Conservation (phyloP, 2,888 invertebrate species). For the Watsonalla cultraria region DNA sequence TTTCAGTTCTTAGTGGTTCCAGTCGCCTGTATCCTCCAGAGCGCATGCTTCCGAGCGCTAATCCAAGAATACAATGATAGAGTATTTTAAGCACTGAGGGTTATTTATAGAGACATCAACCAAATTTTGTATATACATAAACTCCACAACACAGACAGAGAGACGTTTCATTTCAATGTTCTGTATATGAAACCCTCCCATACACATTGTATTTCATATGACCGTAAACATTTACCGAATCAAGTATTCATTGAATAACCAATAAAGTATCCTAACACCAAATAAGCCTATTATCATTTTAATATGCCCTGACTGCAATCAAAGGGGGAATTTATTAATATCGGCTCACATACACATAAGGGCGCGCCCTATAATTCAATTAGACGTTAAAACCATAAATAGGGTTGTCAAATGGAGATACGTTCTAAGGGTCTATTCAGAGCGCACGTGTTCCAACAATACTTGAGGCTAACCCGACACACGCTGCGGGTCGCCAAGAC, state of each 20-base stretch:
- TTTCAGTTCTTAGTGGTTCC: no score
- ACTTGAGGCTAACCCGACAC: slow-evolving; percentile 46
- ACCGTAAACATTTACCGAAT: neutral
- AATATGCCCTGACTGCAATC: neutral
- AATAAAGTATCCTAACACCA: neutral
- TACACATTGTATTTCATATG: no score
- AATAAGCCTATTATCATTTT: neutral
- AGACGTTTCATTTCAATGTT: no score
- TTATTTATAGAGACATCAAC: no score
- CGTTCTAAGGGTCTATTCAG: slow-evolving; percentile 60
- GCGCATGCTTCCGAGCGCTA: no score
- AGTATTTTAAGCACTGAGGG: no score
- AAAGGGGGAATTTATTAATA: slow-evolving; percentile 38
- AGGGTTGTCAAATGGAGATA: slow-evolving; percentile 57
- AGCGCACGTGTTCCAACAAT: slow-evolving; percentile 70
- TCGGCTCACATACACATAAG: slow-evolving; percentile 47
- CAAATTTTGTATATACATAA: no score
- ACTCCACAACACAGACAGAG: no score
- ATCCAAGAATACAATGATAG: no score
- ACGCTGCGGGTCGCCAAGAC: slow-evolving; percentile 63
- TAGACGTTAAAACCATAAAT: slow-evolving; percentile 60
- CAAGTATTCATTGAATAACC: neutral
- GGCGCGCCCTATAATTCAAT: slow-evolving; percentile 67
- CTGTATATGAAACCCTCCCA: no score
- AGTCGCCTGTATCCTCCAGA: no score